Evolutionary conservation across 1,140 invertebrate species (phyloP), one percentile per base, ranked within the genome.

Genomic region (Drosophila jambulina): DNA sequence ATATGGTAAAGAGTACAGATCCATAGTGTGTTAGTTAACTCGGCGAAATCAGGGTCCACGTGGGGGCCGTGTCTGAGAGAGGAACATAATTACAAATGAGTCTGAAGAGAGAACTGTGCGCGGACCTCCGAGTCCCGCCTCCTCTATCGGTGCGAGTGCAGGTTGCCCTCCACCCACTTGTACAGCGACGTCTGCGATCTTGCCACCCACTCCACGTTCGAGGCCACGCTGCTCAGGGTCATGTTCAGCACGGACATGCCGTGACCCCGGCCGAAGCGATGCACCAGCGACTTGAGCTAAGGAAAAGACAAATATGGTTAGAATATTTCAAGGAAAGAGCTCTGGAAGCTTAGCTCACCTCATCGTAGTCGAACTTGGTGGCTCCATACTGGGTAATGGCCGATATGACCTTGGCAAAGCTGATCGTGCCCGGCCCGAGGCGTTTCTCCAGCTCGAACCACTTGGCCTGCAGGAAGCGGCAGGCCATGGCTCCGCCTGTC

Each of bases 391-490:
- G 95, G 12, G 95, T 95, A n/a, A 96, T 95, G 25, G 95, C 94
- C 32, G 95, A 94, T 83, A 97, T 96, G 4, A 97, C 94, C 75
- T 94, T 94, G 27, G 95, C 95, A 92, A 96, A 95, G 21, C 95
- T 95, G 46, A 96, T 94, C 9, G 95, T 95, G 7, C 95, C 95
- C 61, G 95, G 94, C 0, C 95, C 95, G 75, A 96, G 95, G 42
- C 95, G 93, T 4, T 93, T 92, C 63, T 95, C 94, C 48, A 97
- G 92, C 67, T 95, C 93, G 17, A 94, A 92, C 96, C 96, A 97
- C 65, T 97, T 95, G 12, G 95, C 94, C 81, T 96, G 94, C 2
- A 97, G 91, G 85, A 96, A 96, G 59, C 96, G 93, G 95, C 96
- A 97, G 6, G 96, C 96, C 43, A 97, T 93, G 4, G 95, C 93